Evolutionary conservation across 2,113 vertebrate genomes (phyloP), one percentile per base, ranked within the genome.

Genomic region (Oxygymnocypris stewartii): DNA sequence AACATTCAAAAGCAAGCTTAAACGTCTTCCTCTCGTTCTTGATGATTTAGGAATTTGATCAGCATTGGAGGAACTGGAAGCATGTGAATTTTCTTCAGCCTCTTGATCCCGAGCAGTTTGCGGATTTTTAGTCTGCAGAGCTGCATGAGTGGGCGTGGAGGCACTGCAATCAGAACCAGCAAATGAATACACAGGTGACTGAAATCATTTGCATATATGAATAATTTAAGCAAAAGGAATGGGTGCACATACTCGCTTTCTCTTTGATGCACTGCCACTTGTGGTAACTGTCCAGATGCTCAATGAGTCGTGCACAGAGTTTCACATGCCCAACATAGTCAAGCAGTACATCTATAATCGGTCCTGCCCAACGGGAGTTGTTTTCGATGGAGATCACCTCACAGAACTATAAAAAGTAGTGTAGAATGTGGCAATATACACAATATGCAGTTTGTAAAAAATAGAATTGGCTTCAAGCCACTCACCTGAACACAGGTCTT

Each of bases 291-390:
- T 97, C 96, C 20, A 97, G 95, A 44, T 97, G 96, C 54, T 97
- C 96, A 86, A 92, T 94, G 69, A 97, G 92, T 20, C 95, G 89
- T 0, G 96, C 93, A 85, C 96, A 97, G 47, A 97, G 95, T 78
- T 93, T 95, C 81, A 97, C 96, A 0, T 97, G 95, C 54, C 96
- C 96, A 78, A 97, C 96, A 0, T 97, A 97, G 92, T 97, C 96
- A 89, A 97, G 92, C 12, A 97, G 95, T 71, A 97, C 92, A 1
- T 96, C 96, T 0, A 97, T 96, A 87, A 97, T 96, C 0, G 96
- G 96, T 23, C 96, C 96, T 0, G 96, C 96, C 96, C 96, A 96
- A 82, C 92, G 93, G 88, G 92, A 95, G 84, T 96, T 93, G 87
- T 94, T 92, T 0, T 95, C 94, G 59, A 95, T 89, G 0, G 96